Evolutionary conservation across 2,797 vertebrate species (phyloP).

Genomic region (Gobionotothen gibberifrons): DNA sequence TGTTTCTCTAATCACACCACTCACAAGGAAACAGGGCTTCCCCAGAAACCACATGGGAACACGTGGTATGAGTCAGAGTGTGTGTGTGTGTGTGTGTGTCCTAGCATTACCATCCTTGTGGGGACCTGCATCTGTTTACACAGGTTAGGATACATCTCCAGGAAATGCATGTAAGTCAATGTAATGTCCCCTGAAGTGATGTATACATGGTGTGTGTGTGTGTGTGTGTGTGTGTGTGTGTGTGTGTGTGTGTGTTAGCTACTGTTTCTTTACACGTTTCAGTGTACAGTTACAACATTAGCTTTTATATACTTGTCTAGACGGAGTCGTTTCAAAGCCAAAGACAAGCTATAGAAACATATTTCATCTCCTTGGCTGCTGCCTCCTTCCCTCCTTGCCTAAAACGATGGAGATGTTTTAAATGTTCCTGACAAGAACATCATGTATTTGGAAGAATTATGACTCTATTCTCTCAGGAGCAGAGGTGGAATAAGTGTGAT

Average conservation of each 20-base stretch:
- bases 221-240: too few species aligned
- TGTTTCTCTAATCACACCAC: constrained; percentile 65
- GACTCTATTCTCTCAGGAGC: neutral
- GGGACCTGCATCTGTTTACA: too few species aligned
- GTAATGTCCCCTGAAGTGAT: too few species aligned
- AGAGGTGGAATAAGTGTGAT: neutral
- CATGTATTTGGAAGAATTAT: neutral
- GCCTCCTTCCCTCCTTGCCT: neutral
- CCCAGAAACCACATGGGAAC: constrained; percentile 29
- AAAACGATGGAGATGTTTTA: neutral
- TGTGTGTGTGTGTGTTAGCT: too few species aligned
- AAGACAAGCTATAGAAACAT: neutral
- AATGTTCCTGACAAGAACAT: neutral
- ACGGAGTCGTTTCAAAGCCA: neutral
- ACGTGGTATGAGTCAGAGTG: constrained; percentile 7
- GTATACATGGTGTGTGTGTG: too few species aligned
- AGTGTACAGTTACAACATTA: constrained; percentile 8
- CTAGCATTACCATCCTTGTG: too few species aligned
- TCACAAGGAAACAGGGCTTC: constrained; percentile 43
- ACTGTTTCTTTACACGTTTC: constrained; percentile 14
- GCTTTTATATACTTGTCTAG: neutral
- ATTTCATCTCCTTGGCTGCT: neutral
- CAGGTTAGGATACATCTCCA: too few species aligned
- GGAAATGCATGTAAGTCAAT: too few species aligned
- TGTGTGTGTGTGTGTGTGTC: too few species aligned